A percentile compares a stretch with the other conserved stretches of the same genome.
Conservation (phyloP, 2,888 invertebrate genomes). For the Ormyrus labotus region DNA sequence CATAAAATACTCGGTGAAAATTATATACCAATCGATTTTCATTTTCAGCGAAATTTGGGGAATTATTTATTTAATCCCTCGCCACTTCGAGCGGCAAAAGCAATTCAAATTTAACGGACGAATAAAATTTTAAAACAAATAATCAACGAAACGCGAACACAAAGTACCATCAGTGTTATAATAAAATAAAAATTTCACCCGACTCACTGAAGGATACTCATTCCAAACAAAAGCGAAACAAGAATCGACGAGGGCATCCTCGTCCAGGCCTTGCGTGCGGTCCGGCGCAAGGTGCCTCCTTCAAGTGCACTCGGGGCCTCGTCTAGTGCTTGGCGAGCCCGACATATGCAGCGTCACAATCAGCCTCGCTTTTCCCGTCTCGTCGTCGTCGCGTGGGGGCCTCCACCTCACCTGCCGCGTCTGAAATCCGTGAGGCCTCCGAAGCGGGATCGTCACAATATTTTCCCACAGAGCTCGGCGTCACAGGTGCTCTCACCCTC, state of each 20-base stretch:
- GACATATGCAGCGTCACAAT: conserved; percentile 66
- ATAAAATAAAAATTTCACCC: too few relatives aligned
- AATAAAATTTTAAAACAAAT: too few relatives aligned
- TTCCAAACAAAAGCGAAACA: neutral
- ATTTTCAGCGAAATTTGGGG: too few relatives aligned
- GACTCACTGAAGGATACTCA: too few relatives aligned
- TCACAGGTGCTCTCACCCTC: conserved; percentile 41
- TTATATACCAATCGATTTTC: too few relatives aligned
- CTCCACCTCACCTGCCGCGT: neutral
- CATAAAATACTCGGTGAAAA: too few relatives aligned
- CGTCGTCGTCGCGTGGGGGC: conserved; percentile 60
- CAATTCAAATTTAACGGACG: too few relatives aligned
- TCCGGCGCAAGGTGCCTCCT: neutral
- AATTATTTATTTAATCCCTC: too few relatives aligned
- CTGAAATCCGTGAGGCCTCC: conserved; percentile 36
- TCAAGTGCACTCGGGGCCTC: neutral
- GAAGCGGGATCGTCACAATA: conserved; percentile 36
- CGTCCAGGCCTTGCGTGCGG: too few relatives aligned
- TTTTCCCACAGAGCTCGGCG: conserved; percentile 43
- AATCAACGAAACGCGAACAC: too few relatives aligned
- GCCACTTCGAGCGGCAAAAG: too few relatives aligned
- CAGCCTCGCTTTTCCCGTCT: conserved; percentile 60
- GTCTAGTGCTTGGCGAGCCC: neutral
- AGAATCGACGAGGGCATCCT: conserved; percentile 11
- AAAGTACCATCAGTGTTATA: too few relatives aligned